Conservation (phyloP, 2,888 invertebrate species). For the Hedya salicella region DNA sequence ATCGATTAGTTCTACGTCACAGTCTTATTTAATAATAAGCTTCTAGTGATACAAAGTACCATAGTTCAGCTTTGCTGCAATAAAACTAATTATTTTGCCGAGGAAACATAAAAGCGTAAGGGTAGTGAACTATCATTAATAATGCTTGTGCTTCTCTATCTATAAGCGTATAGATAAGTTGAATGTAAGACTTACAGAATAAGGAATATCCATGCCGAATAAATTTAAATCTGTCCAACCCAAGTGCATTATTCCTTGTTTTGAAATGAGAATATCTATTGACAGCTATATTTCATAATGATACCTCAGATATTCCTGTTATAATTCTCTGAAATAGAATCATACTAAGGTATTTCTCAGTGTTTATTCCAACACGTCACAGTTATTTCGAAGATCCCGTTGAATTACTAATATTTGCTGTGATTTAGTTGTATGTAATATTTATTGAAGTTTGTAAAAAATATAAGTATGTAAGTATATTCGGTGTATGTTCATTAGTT, state of each 20-base stretch:
- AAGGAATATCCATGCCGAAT: not conserved
- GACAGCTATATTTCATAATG: no score
- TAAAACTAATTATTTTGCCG: not conserved
- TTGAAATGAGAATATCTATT: no score
- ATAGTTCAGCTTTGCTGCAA: not conserved
- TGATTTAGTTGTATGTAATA: slow-evolving; percentile 70
- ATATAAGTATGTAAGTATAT: slow-evolving; percentile 28
- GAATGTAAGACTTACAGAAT: not conserved
- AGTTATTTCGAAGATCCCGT: slow-evolving; percentile 40
- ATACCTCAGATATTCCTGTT: not conserved
- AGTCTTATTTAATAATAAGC: slow-evolving; percentile 9
- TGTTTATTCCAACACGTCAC: slow-evolving; percentile 8
- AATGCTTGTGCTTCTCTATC: not conserved
- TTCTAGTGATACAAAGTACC: not conserved
- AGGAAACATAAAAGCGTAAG: not conserved
- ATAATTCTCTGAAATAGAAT: not conserved
- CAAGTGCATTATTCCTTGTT: no score
- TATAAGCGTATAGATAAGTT: slow-evolving; percentile 6
- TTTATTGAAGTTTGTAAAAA: slow-evolving; percentile 49
- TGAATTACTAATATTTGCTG: slow-evolving; percentile 65
- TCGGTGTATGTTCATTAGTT: slow-evolving; percentile 11
- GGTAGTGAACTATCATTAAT: not conserved
- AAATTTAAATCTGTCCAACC: no score
- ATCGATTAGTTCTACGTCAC: not conserved
- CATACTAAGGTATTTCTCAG: not conserved